Conservation (phyloP, 2,888 invertebrate species). For the Brenthis ino region DNA sequence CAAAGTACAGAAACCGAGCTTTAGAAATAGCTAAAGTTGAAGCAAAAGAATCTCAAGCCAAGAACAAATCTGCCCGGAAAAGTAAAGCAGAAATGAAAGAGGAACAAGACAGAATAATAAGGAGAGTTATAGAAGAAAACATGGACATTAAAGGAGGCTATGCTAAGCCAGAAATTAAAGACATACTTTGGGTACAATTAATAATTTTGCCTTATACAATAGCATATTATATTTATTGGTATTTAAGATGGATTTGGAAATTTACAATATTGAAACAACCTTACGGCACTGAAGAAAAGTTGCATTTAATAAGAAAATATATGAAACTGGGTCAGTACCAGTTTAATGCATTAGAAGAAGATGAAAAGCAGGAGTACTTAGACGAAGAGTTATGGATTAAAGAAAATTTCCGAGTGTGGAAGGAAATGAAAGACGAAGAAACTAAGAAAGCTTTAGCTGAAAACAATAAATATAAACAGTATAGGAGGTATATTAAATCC, state of each 20-base stretch:
- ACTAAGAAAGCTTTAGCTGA: conserved; percentile 92
- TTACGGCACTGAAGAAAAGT: conserved; percentile 91
- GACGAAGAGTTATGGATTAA: conserved; percentile 90
- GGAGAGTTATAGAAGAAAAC: conserved; percentile 93
- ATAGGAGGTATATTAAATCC: conserved; percentile 94
- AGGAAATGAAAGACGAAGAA: conserved; percentile 91
- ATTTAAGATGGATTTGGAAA: conserved; percentile 90
- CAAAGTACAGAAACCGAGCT: conserved; percentile 93
- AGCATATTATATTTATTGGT: conserved; percentile 87
- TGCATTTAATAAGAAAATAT: conserved; percentile 90
- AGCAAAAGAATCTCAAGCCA: conserved; percentile 80
- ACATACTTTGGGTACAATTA: conserved; percentile 93
- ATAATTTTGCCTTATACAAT: conserved; percentile 90
- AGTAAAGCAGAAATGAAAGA: conserved; percentile 85
- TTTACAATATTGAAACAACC: conserved; percentile 88
- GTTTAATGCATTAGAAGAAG: conserved; percentile 88
- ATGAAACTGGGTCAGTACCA: conserved; percentile 88
- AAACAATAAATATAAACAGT: conserved; percentile 93
- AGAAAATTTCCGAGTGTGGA: conserved; percentile 90
- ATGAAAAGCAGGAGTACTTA: conserved; percentile 88
- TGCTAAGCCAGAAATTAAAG: conserved; percentile 89
- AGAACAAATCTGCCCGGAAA: conserved; percentile 75
- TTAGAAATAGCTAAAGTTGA: conserved; percentile 85
- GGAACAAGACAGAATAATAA: conserved; percentile 90
- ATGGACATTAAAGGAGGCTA: conserved; percentile 97